Conservation (phyloP, 2,797 vertebrate genomes). For the Vespertilio murinus region DNA sequence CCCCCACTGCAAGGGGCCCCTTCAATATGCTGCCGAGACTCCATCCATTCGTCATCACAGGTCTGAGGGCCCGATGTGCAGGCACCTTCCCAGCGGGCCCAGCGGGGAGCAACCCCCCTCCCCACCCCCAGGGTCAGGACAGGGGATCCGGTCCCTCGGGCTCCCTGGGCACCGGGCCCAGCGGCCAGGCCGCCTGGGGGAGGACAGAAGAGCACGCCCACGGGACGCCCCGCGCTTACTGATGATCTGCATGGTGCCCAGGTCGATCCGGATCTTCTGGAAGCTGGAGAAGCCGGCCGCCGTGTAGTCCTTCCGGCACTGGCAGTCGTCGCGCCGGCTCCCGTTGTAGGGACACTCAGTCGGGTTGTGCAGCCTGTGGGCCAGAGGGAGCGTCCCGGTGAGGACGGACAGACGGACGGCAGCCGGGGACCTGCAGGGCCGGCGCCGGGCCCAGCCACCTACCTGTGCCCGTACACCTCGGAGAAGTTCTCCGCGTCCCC, state of each 20-base stretch:
- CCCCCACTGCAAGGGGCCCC: fast-evolving
- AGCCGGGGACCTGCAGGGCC: not conserved
- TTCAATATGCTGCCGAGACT: not conserved
- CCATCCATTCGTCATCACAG: not conserved
- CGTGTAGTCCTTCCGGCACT: constrained; percentile 93
- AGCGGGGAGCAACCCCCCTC: not conserved
- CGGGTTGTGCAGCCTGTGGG: constrained; percentile 92
- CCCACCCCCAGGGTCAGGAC: not conserved
- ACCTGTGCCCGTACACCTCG: constrained; percentile 98
- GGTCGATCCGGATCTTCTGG: constrained; percentile 94
- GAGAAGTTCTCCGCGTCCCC: constrained; percentile 96
- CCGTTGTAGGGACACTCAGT: constrained; percentile 95
- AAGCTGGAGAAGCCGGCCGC: constrained; percentile 94
- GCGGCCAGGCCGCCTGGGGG: not conserved
- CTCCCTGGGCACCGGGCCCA: not conserved
- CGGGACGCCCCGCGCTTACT: constrained; percentile 87
- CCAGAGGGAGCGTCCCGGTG: constrained; percentile 76
- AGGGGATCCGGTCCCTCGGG: fast-evolving
- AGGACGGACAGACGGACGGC: constrained; percentile 16
- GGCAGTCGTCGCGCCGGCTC: constrained; percentile 92
- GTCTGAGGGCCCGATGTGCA: not conserved
- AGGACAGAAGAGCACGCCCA: fast-evolving
- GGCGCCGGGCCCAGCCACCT: constrained; percentile 62
- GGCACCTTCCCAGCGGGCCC: not conserved
- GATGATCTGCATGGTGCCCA: constrained; percentile 94